A percentile compares a stretch with the other conserved stretches of the same genome.
These are phyloP conservation scores for Drosophila simulans DNA, from an alignment of 1,140 invertebrate genomes.

Conservation along the genomic window DNA sequence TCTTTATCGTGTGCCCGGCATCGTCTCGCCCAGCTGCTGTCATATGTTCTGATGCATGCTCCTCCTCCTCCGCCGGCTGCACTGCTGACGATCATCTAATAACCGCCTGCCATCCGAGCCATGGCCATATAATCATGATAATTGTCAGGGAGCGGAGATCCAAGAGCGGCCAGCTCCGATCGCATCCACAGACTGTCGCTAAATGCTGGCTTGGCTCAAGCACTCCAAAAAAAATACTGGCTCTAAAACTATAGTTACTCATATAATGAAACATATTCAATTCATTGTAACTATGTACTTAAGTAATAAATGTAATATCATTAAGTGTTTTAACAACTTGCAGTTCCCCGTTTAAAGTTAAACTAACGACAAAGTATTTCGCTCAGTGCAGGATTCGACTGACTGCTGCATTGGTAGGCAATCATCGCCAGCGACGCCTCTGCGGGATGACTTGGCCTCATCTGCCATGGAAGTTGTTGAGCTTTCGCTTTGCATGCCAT, in stretches of 20 bases:
- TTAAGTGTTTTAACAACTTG: too few species aligned
- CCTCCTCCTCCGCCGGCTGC: slow-evolving; percentile 35
- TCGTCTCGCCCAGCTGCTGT: slow-evolving; percentile 48
- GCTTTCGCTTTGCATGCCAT: slow-evolving; percentile 28
- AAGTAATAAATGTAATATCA: too few species aligned
- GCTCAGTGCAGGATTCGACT: slow-evolving; percentile 15
- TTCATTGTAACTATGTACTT: too few species aligned
- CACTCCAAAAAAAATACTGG: slow-evolving; percentile 8
- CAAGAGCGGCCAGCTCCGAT: slow-evolving; percentile 14
- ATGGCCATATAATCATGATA: slow-evolving; percentile 75
- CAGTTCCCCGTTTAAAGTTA: too few species aligned
- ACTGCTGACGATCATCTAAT: slow-evolving; percentile 68
- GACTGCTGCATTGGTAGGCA: slow-evolving; percentile 38
- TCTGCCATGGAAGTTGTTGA: slow-evolving; percentile 3
- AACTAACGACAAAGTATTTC: not conserved
- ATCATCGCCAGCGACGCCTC: slow-evolving; percentile 64
- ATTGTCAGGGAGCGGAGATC: slow-evolving; percentile 48
- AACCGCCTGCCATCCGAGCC: slow-evolving; percentile 68
- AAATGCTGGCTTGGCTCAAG: slow-evolving; percentile 33
- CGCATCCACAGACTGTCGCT: slow-evolving; percentile 49
- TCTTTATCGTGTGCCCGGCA: slow-evolving; percentile 62
- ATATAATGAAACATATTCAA: not conserved
- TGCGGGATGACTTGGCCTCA: slow-evolving; percentile 31
- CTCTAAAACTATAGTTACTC: too few species aligned
- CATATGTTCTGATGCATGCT: slow-evolving; percentile 38